phyloP scores from a whole-genome alignment of 2,888 invertebrate species.

The Itoplectis maculator region DNA sequence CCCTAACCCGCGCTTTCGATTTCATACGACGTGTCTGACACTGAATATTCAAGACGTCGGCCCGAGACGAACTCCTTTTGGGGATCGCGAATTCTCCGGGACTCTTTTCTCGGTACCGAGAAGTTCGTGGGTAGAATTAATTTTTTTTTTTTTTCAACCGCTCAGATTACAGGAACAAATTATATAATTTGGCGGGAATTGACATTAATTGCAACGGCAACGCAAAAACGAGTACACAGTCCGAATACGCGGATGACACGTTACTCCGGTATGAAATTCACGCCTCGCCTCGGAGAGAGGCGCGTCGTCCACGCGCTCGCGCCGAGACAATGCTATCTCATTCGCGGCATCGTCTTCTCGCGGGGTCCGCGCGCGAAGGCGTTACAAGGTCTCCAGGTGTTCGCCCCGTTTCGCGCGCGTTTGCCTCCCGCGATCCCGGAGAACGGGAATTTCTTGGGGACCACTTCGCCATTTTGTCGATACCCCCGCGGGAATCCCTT shows the following conservation, averaged over 20 bases:
- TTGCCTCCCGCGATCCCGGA: conserved; percentile 71
- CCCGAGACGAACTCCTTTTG: not conserved
- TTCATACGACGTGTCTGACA: conserved; percentile 21
- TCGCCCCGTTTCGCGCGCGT: not conserved
- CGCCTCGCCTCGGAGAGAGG: not conserved
- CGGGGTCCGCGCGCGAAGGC: conserved; percentile 28
- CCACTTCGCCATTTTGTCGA: conserved; percentile 45
- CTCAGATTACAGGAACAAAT: too few species aligned
- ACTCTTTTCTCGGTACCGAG: not conserved
- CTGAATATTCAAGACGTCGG: conserved; percentile 18
- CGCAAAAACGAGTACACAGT: too few species aligned
- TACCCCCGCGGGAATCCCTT: conserved; percentile 18
- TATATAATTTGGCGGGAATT: too few species aligned
- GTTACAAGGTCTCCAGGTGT: conserved; percentile 50
- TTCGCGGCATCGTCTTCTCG: conserved; percentile 71
- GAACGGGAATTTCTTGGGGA: conserved; percentile 72
- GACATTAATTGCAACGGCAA: too few species aligned
- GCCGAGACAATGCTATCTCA: conserved; percentile 76
- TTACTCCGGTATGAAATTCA: not conserved
- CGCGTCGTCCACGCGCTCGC: conserved; percentile 57
- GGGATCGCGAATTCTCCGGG: not conserved
- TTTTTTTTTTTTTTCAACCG: too few species aligned
- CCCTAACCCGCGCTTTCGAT: conserved; percentile 38
- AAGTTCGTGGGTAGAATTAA: not conserved
- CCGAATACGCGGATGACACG: not conserved